Evolutionary conservation across 1,140 invertebrate genomes (phyloP).

Genomic region (Lordiphosa collinella): DNA sequence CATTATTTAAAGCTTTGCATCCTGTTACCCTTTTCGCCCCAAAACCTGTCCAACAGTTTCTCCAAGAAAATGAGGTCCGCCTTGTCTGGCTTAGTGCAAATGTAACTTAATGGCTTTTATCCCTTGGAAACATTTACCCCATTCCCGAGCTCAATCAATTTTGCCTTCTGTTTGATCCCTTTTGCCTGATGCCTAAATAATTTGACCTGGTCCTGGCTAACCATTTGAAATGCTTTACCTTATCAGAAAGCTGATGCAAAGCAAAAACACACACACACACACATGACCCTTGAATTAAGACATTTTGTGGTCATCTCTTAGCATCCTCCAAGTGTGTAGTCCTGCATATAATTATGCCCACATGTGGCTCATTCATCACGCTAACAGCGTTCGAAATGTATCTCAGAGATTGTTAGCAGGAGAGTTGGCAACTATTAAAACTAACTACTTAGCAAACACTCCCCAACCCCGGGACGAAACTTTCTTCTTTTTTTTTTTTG

Average conservation of each 20-base stretch:
- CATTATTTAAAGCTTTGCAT: too few species aligned
- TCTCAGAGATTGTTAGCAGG: slow-evolving; percentile 70
- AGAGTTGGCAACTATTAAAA: slow-evolving; percentile 71
- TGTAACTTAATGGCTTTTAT: too few species aligned
- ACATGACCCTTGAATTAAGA: slow-evolving; percentile 6
- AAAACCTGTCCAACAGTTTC: too few species aligned
- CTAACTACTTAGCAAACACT: slow-evolving; percentile 76
- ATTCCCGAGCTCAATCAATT: slow-evolving; percentile 3
- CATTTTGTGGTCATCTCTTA: slow-evolving; percentile 4
- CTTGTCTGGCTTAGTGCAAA: too few species aligned
- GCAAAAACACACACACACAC: slow-evolving; percentile 4
- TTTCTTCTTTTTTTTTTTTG: slow-evolving; percentile 27
- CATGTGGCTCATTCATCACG: slow-evolving; percentile 47
- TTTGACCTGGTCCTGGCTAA: not conserved
- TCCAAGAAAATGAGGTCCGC: too few species aligned
- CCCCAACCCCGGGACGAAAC: not conserved
- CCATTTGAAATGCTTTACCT: slow-evolving; percentile 10
- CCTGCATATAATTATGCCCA: slow-evolving; percentile 39
- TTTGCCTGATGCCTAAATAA: not conserved
- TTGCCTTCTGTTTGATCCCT: slow-evolving; percentile 8
- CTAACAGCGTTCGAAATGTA: slow-evolving; percentile 59
- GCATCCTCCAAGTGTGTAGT: slow-evolving; percentile 1
- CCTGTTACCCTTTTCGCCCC: too few species aligned
- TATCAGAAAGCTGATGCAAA: slow-evolving; percentile 10
- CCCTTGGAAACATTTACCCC: too few species aligned